Percentiles rank a stretch among this genome's conserved stretches.
phyloP scores from a whole-genome alignment of 2,797 vertebrate species.

The Sebastes ruberrimus region DNA sequence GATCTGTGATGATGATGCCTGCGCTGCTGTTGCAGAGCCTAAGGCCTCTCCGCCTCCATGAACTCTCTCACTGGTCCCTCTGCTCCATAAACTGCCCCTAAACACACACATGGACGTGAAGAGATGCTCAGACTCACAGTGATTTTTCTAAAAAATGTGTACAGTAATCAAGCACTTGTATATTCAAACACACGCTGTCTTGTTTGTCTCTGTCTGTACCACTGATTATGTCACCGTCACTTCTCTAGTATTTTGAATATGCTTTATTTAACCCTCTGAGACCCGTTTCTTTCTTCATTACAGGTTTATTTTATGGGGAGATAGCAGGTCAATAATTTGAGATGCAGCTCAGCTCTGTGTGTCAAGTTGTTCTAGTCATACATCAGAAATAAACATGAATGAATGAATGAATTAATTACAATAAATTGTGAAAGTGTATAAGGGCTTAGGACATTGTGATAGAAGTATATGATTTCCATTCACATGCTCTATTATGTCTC shows the following conservation, averaged over 20 bases:
- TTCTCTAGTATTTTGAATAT: background rate
- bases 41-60: conserved; percentile 36
- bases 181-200: background rate
- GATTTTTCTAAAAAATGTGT: background rate
- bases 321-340: too few species aligned
- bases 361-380: too few species aligned
- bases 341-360: too few species aligned
- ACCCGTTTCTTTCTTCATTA: too few species aligned
- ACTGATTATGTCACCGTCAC: background rate
- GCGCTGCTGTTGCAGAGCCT: conserved; percentile 45
- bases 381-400: too few species aligned
- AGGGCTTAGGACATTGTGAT: too few species aligned
- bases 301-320: too few species aligned
- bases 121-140: background rate
- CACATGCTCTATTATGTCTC: too few species aligned
- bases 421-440: too few species aligned
- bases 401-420: too few species aligned
- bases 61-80: conserved; percentile 49
- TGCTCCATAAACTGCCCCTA: conserved; percentile 7
- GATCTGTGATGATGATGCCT: conserved; percentile 56
- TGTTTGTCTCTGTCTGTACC: background rate
- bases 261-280: too few species aligned
- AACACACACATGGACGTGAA: background rate
- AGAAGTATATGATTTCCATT: too few species aligned
- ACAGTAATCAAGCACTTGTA: background rate